These are phyloP conservation scores for Holotrichia oblita DNA, from an alignment of 1,140 invertebrate species.

Conservation along the genomic window DNA sequence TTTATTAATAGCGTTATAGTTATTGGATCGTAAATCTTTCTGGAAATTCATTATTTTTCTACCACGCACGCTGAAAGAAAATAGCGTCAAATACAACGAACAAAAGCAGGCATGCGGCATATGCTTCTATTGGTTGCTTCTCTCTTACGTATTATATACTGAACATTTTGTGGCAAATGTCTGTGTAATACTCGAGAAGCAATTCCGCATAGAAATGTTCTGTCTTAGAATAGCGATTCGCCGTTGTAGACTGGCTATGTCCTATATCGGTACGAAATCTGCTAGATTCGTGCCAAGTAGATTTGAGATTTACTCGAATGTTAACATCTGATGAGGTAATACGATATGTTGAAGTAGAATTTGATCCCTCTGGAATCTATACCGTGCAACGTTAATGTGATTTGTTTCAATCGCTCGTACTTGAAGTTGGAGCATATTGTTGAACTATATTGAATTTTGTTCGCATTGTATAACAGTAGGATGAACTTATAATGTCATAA, in stretches of 20 bases:
- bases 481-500: no score
- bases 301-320: neutral
- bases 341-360: neutral
- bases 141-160: neutral
- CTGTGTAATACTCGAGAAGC: neutral
- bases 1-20: slow-evolving; percentile 9
- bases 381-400: neutral
- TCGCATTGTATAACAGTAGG: no score
- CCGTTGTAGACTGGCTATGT: neutral
- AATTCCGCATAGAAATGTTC: slow-evolving; percentile 7
- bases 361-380: neutral
- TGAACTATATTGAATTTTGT: no score
- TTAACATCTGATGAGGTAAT: slow-evolving; percentile 13
- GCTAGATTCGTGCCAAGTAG: neutral
- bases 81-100: neutral
- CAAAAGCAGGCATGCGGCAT: neutral
- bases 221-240: neutral
- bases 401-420: neutral
- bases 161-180: slow-evolving; percentile 6
- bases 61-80: neutral
- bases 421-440: no score
- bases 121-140: neutral
- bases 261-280: neutral
- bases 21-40: slow-evolving; percentile 4
- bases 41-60: slow-evolving; percentile 1